phyloP scores from a whole-genome alignment of 64 coral and sea anemone species.

The Orbicella faveolata region DNA sequence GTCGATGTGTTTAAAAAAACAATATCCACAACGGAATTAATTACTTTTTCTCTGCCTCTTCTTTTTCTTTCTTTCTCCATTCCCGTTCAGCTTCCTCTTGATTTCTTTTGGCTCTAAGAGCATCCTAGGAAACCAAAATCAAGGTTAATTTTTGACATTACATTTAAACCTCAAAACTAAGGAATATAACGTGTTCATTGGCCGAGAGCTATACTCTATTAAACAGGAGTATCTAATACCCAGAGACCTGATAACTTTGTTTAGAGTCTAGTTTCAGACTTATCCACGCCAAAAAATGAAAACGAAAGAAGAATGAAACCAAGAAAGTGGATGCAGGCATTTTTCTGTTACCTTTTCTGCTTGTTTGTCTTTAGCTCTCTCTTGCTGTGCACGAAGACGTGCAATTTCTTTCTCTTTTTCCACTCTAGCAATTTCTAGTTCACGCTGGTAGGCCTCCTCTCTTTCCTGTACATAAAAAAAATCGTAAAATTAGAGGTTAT shows the following conservation, averaged over 20 bases:
- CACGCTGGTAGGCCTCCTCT: slow-evolving; percentile 93
- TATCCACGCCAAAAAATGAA: no score
- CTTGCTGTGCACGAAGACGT: slow-evolving; percentile 85
- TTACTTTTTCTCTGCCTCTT: slow-evolving; percentile 90
- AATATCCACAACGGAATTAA: background rate
- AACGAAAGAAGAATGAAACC: background rate
- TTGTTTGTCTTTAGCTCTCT: slow-evolving; percentile 97
- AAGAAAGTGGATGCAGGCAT: background rate
- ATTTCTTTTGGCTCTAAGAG: slow-evolving; percentile 92
- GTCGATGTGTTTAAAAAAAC: background rate
- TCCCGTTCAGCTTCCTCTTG: slow-evolving; percentile 97
- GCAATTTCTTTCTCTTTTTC: slow-evolving; percentile 98
- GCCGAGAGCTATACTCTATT: no score
- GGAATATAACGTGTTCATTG: background rate
- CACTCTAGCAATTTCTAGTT: slow-evolving; percentile 76
- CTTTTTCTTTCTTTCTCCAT: slow-evolving; percentile 94
- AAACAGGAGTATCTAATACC: no score
- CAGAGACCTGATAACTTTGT: no score
- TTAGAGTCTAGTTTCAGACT: no score
- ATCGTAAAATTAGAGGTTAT: background rate
- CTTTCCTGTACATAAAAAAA: slow-evolving; percentile 50
- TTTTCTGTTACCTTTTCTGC: slow-evolving; percentile 74
- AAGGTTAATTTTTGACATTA: background rate
- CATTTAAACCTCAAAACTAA: background rate
- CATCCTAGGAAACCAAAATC: slow-evolving; percentile 53